A percentile compares a stretch with the other conserved stretches of the same genome.
Evolutionary conservation across 1,140 invertebrate species (phyloP).

Genomic region (Leguminivora glycinivorella): DNA sequence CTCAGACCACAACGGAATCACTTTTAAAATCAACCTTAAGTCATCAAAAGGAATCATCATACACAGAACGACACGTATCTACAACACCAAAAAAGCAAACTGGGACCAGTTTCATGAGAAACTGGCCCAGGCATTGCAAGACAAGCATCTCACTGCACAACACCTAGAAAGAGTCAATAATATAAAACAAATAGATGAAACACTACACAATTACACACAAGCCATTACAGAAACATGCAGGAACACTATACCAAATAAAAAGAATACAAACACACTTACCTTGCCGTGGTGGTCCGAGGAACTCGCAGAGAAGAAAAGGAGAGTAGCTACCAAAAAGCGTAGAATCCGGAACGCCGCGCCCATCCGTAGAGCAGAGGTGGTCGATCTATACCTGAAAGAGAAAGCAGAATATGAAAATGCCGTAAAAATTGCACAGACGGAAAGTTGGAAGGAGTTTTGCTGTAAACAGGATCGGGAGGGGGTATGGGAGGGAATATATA

Average conservation of each 20-base stretch:
- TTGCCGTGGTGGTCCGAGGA: neutral
- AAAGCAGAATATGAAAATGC: neutral
- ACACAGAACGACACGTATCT: neutral
- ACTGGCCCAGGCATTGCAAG: neutral
- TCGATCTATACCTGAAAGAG: neutral
- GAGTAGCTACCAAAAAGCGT: neutral
- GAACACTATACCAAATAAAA: neutral
- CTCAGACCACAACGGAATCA: slow-evolving; percentile 2
- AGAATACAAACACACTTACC: neutral
- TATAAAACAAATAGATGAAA: neutral
- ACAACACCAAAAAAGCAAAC: neutral
- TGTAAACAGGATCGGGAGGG: neutral
- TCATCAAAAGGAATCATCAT: neutral
- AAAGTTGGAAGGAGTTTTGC: neutral
- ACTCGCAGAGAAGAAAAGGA: neutral
- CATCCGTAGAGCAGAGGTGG: neutral
- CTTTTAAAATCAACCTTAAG: neutral
- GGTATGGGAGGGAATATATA: neutral
- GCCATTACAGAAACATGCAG: neutral
- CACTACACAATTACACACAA: neutral
- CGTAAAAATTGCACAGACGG: neutral
- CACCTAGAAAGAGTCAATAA: neutral
- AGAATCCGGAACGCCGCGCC: neutral
- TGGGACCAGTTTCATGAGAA: neutral
- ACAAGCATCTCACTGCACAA: too few relatives aligned